Conservation (phyloP, 2,888 invertebrate species). For the Cataglyphis cursor region DNA sequence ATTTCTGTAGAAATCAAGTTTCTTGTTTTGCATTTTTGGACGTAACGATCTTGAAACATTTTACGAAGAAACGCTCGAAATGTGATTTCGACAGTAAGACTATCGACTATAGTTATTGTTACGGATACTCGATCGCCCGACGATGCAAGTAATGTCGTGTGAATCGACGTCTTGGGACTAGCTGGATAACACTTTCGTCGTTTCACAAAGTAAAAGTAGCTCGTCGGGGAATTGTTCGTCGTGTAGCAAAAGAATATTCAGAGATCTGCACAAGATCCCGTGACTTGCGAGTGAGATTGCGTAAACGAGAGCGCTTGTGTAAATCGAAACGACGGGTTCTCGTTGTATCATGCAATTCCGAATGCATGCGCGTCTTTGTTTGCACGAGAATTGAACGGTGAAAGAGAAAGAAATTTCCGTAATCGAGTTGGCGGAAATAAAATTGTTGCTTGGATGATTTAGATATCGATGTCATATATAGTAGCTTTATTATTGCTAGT, state of each 20-base stretch:
- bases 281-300: slow-evolving; percentile 8
- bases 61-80: not conserved
- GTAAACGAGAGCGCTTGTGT: slow-evolving; percentile 23
- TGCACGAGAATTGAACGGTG: not conserved
- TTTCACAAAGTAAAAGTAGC: not conserved
- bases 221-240: slow-evolving; percentile 1
- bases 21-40: not conserved
- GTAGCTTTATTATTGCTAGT: not conserved
- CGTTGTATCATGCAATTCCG: not conserved
- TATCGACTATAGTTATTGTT: not conserved
- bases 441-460: not conserved
- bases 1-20: not conserved
- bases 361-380: slow-evolving; percentile 8
- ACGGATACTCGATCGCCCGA: slow-evolving; percentile 1
- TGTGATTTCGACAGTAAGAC: not conserved
- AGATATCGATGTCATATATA: not conserved
- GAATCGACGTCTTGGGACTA: slow-evolving; percentile 15
- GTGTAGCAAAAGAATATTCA: not conserved
- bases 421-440: not conserved
- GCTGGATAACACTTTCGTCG: not conserved
- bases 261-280: not conserved
- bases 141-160: not conserved
- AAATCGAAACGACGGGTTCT: slow-evolving; percentile 15
- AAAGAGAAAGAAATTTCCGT: not conserved
- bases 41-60: not conserved